phyloP scores from a whole-genome alignment of 2,888 invertebrate genomes.

The Pterostichus madidus region DNA sequence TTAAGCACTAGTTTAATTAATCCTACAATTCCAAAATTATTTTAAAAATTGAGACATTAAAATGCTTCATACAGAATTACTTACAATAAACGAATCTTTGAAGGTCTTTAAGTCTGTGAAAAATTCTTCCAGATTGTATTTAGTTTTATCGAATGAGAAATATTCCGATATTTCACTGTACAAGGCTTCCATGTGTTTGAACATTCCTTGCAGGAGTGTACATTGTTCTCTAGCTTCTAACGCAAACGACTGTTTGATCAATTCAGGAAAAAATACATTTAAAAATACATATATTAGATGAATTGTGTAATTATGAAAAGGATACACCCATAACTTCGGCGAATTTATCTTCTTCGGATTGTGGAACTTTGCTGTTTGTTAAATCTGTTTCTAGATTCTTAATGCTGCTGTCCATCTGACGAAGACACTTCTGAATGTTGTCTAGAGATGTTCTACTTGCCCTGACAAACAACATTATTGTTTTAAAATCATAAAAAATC shows the following conservation, averaged over 20 bases:
- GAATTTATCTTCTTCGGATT: conserved; percentile 91
- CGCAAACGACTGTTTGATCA: conserved; percentile 87
- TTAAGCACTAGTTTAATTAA: too few relatives aligned
- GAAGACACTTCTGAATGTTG: conserved; percentile 87
- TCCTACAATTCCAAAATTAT: too few relatives aligned
- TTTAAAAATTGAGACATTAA: too few relatives aligned
- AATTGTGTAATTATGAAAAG: conserved; percentile 75
- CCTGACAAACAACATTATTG: conserved; percentile 75
- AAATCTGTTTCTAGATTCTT: conserved; percentile 94
- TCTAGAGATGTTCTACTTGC: conserved; percentile 93
- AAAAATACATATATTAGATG: too few relatives aligned
- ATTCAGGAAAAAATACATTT: too few relatives aligned
- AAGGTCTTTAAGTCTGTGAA: conserved; percentile 97
- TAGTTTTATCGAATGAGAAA: conserved; percentile 94
- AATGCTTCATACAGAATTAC: too few relatives aligned
- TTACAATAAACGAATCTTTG: conserved; percentile 92
- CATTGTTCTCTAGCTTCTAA: conserved; percentile 91
- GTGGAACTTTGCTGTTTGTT: conserved; percentile 89
- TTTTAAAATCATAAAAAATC: too few relatives aligned
- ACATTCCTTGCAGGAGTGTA: conserved; percentile 95
- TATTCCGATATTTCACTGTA: conserved; percentile 93
- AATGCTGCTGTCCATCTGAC: conserved; percentile 92
- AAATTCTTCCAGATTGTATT: conserved; percentile 97
- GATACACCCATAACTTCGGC: conserved; percentile 93
- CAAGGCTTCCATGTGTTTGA: conserved; percentile 92